phyloP scores from a whole-genome alignment of 37 sponge, comb jelly and placozoan species.

The Theonella swinhoei region DNA sequence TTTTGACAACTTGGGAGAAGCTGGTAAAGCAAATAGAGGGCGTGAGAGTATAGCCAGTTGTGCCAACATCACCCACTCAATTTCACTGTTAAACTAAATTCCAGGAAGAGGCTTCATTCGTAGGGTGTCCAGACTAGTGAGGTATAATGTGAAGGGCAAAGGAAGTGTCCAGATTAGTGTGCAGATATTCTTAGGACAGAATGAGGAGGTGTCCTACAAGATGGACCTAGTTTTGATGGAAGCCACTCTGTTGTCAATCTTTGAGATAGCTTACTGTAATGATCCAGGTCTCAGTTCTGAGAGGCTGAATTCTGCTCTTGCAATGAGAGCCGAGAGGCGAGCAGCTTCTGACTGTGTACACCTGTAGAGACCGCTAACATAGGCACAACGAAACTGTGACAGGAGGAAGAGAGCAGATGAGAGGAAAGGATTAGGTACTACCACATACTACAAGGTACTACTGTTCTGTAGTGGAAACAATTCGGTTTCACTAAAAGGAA shows the following conservation, averaged over 20 bases:
- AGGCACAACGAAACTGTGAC: slow-evolving; percentile 28
- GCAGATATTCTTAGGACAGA: background rate
- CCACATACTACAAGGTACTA: too few relatives aligned
- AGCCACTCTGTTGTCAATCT: background rate
- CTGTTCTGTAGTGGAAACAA: too few relatives aligned
- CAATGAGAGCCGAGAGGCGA: slow-evolving; percentile 29
- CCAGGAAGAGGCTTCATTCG: background rate
- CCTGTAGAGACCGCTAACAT: slow-evolving; percentile 42
- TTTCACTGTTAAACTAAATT: background rate
- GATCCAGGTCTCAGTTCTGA: background rate
- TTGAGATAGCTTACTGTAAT: slow-evolving; percentile 17
- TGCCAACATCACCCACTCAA: too few relatives aligned
- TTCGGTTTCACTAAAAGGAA: too few relatives aligned
- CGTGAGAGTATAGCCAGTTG: background rate
- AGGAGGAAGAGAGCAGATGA: background rate
- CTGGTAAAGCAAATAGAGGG: background rate
- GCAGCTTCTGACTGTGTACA: slow-evolving; percentile 45
- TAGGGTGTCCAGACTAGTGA: too few relatives aligned
- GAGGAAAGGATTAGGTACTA: too few relatives aligned
- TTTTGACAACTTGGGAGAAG: too few relatives aligned
- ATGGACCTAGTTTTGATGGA: background rate
- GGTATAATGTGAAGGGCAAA: too few relatives aligned
- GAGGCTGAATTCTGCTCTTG: slow-evolving; percentile 26
- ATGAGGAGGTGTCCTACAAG: background rate
- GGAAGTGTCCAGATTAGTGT: too few relatives aligned